phyloP scores from a whole-genome alignment of 1,140 invertebrate species.

The Formica exsecta region DNA sequence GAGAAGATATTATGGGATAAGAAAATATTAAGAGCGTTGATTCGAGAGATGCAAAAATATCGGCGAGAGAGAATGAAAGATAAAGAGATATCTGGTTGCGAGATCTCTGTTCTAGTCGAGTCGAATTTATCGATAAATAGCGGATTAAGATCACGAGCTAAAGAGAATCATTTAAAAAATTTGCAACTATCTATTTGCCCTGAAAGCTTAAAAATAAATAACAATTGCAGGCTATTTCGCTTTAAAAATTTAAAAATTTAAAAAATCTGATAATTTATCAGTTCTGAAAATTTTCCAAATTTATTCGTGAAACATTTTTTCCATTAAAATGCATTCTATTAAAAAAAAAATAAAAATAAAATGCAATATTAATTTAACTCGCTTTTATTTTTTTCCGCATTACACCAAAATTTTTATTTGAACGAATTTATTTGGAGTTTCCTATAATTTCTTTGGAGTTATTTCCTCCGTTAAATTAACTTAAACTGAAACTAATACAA shows the following conservation, averaged over 20 bases:
- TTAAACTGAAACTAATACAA: background rate
- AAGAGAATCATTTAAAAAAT: background rate
- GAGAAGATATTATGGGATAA: constrained; percentile 31
- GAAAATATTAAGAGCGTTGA: constrained; percentile 32
- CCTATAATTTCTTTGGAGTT: no score
- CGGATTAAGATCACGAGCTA: background rate
- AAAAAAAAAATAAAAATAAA: background rate
- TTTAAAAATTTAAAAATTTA: background rate
- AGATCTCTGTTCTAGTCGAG: constrained; percentile 6
- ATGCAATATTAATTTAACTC: background rate
- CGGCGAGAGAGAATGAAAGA: background rate
- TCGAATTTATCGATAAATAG: constrained; percentile 9
- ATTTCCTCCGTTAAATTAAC: background rate
- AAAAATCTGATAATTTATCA: background rate
- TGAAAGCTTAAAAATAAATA: background rate
- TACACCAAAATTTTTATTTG: background rate
- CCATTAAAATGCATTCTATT: background rate
- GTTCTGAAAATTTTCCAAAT: background rate
- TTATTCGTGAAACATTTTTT: background rate
- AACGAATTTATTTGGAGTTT: background rate
- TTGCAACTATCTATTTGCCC: background rate
- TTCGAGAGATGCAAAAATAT: background rate
- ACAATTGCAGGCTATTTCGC: background rate
- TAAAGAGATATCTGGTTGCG: background rate
- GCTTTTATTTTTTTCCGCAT: background rate